Percentiles rank a stretch among this genome's conserved stretches.
phyloP scores from a whole-genome alignment of 1,140 invertebrate genomes.

The Pseudomyrmex dendroicus region DNA sequence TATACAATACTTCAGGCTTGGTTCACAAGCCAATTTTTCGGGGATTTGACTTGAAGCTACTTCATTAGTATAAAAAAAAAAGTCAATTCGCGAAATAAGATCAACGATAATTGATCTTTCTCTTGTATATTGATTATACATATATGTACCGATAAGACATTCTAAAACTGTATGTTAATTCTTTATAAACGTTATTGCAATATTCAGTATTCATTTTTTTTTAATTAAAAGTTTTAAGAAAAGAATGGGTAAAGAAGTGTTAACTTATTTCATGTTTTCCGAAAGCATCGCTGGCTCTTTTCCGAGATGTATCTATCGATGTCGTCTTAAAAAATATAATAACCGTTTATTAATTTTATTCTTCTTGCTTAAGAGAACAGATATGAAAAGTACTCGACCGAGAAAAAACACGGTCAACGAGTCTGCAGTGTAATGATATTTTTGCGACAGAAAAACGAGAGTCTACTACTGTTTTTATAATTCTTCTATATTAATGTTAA shows the following conservation, averaged over 20 bases:
- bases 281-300: background rate
- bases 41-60: no score
- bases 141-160: no score
- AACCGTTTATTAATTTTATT: conserved; percentile 39
- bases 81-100: background rate
- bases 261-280: background rate
- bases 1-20: background rate
- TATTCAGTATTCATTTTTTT: background rate
- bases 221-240: background rate
- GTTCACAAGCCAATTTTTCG: no score
- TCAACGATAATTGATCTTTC: no score
- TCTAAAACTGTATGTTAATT: background rate
- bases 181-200: background rate
- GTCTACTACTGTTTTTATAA: conserved; percentile 20
- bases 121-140: no score
- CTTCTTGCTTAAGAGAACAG: conserved; percentile 26
- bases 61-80: background rate
- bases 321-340: conserved; percentile 38
- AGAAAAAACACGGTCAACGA: conserved; percentile 24
- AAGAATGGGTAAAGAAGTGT: conserved; percentile 3
- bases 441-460: conserved; percentile 12
- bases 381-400: conserved; percentile 24
- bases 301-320: conserved; percentile 31
- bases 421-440: conserved; percentile 26
- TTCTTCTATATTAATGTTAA: conserved; percentile 39